Evolutionary conservation across 2,888 invertebrate species (phyloP), one percentile per base, ranked within the genome.

Genomic region (Epiperipatus broadwayi): DNA sequence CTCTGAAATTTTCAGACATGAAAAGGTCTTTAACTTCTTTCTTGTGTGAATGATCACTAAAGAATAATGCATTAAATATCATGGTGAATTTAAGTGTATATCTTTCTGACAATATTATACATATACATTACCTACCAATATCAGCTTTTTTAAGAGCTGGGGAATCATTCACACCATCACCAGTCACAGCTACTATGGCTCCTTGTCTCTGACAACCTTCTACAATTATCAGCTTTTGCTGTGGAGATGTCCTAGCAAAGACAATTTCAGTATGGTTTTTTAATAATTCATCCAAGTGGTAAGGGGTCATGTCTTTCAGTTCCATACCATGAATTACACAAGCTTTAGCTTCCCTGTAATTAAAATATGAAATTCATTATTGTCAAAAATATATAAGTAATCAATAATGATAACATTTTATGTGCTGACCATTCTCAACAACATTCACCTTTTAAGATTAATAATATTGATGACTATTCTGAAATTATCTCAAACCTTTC

Each of bases 151-250:
- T 75, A 34, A 83, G 61, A 2, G 81, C 81, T 1, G 81, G 81
- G 1, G 80, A 78, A 53, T 81, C 83, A 51, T 83, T 83, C 1
- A 83, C 80, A 18, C 81, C 83, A 52, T 83, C 83, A 1, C 84
- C 84, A 21, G 80, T 80, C 1, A 81, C 83, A 8, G 81, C 78
- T 39, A 81, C 81, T 46, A 80, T 74, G 43, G 70, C 71, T 14
- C 76, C 76, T 35, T 71, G 64, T 35, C 75, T 64, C 54, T 83
- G 81, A 52, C 78, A 78, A 32, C 78, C 80, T 58, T 84, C 81
- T 2, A 71, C 71, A 49, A 72, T 72, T 49, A 68, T 67, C 33
- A 67, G 51, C 46, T 67, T 67, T 47, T 68, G 67, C 42, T 65
- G 63, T 0, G 67, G 67, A 1, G 65, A 65, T 1, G 67, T 61